phyloP scores from a whole-genome alignment of 2,888 invertebrate species.

The Epicampocera succincta region DNA sequence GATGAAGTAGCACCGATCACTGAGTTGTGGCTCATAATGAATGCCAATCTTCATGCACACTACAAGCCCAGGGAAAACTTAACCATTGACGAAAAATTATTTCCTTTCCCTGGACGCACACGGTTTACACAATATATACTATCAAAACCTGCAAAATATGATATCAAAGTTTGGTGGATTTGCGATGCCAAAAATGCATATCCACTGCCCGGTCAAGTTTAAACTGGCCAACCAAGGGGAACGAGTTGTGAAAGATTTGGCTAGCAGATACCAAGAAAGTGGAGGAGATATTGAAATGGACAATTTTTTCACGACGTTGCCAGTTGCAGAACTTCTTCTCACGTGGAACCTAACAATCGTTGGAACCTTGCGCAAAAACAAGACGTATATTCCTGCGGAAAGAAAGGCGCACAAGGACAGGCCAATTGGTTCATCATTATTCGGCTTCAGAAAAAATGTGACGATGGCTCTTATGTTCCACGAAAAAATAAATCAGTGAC shows the following conservation, averaged over 20 bases:
- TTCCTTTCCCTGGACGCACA: too few relatives aligned
- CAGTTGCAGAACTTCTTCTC: constrained; percentile 12
- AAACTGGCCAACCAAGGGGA: neutral
- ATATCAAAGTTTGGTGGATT: too few relatives aligned
- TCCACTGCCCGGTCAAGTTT: constrained; percentile 2
- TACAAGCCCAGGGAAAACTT: too few relatives aligned
- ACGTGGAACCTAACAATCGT: constrained; percentile 15
- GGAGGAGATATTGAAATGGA: constrained; percentile 14
- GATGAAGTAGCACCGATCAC: too few relatives aligned
- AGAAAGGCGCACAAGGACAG: neutral
- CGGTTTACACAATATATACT: too few relatives aligned
- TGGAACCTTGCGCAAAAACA: neutral
- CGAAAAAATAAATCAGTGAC: constrained; percentile 7
- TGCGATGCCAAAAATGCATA: too few relatives aligned
- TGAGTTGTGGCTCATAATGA: too few relatives aligned
- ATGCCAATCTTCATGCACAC: too few relatives aligned
- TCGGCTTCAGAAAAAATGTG: neutral
- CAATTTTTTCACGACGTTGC: constrained; percentile 16
- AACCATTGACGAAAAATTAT: too few relatives aligned
- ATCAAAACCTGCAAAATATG: too few relatives aligned
- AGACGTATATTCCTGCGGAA: constrained; percentile 1
- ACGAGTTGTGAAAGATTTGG: constrained; percentile 5
- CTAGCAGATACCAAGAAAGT: constrained; percentile 15
- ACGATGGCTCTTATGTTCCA: neutral
- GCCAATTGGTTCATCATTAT: neutral